These are phyloP conservation scores for Acomys russatus DNA, from an alignment of 2,797 vertebrate genomes.

Conservation along the genomic window DNA sequence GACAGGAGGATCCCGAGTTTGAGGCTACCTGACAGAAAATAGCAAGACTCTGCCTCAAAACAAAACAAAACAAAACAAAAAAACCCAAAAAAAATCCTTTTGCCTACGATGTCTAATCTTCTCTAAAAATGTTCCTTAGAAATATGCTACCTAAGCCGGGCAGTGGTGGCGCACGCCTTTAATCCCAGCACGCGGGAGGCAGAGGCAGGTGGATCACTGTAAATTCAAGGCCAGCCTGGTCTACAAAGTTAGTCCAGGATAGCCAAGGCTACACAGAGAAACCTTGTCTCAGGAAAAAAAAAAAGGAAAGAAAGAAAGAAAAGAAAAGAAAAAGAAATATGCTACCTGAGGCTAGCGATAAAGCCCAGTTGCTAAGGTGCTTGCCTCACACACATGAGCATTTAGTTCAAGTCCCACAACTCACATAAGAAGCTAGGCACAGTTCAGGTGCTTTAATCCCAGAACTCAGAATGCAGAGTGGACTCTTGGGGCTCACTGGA, in stretches of 20 bases:
- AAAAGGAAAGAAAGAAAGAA: too few species aligned
- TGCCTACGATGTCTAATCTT: not conserved
- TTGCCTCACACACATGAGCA: not conserved
- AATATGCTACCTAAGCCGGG: not conserved
- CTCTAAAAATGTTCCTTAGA: constrained; percentile 27
- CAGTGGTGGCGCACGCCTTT: too few species aligned
- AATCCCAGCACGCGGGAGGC: too few species aligned
- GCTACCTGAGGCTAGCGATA: not conserved
- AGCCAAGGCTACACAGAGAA: too few species aligned
- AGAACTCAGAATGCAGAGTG: not conserved
- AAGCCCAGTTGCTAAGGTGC: not conserved
- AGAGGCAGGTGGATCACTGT: too few species aligned
- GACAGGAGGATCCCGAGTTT: not conserved
- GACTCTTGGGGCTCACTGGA: not conserved
- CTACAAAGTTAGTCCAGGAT: too few species aligned
- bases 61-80: not conserved
- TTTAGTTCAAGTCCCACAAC: not conserved
- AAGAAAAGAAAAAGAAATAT: too few species aligned
- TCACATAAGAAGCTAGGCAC: not conserved
- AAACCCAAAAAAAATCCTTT: not conserved
- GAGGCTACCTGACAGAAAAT: not conserved
- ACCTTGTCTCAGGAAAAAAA: too few species aligned
- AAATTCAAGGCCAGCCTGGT: too few species aligned
- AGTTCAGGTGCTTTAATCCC: not conserved
- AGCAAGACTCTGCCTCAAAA: not conserved